A percentile compares a stretch with the other conserved stretches of the same genome.
Conservation (phyloP, 2,113 vertebrate genomes). For the Dipodomys stephensi region DNA sequence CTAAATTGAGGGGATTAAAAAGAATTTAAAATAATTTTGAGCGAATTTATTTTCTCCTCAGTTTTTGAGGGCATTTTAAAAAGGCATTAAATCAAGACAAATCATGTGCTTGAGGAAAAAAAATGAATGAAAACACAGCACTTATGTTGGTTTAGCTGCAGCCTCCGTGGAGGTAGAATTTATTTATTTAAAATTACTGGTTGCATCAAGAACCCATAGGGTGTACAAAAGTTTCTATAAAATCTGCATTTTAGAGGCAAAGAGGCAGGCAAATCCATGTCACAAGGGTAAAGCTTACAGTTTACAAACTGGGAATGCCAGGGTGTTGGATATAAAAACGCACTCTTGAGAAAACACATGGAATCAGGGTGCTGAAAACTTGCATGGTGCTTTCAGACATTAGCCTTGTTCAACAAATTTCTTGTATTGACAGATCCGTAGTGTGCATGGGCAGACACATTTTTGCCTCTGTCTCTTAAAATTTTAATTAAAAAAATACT, state of each 20-base stretch:
- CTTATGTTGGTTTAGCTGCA: slow-evolving; percentile 95
- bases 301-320: slow-evolving; percentile 92
- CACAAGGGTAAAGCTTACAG: slow-evolving; percentile 94
- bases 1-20: slow-evolving; percentile 98
- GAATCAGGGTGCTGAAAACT: slow-evolving; percentile 91
- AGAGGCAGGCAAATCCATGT: slow-evolving; percentile 92
- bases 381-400: slow-evolving; percentile 94
- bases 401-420: slow-evolving; percentile 91
- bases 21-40: slow-evolving; percentile 90
- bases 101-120: slow-evolving; percentile 91
- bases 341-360: slow-evolving; percentile 89
- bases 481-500: slow-evolving; percentile 90
- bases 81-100: slow-evolving; percentile 90
- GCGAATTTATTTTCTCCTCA: slow-evolving; percentile 92
- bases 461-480: slow-evolving; percentile 94
- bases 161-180: slow-evolving; percentile 90
- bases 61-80: slow-evolving; percentile 90
- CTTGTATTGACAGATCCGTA: slow-evolving; percentile 88
- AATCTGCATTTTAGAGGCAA: slow-evolving; percentile 90
- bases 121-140: slow-evolving; percentile 93
- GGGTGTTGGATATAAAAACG: slow-evolving; percentile 87
- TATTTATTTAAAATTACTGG: slow-evolving; percentile 95
- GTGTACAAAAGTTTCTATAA: slow-evolving; percentile 90
- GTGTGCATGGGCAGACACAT: slow-evolving; percentile 91
- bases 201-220: slow-evolving; percentile 91